Evolutionary conservation across 2,797 vertebrate species (phyloP).

Genomic region (Gymnopithys bicolor): DNA sequence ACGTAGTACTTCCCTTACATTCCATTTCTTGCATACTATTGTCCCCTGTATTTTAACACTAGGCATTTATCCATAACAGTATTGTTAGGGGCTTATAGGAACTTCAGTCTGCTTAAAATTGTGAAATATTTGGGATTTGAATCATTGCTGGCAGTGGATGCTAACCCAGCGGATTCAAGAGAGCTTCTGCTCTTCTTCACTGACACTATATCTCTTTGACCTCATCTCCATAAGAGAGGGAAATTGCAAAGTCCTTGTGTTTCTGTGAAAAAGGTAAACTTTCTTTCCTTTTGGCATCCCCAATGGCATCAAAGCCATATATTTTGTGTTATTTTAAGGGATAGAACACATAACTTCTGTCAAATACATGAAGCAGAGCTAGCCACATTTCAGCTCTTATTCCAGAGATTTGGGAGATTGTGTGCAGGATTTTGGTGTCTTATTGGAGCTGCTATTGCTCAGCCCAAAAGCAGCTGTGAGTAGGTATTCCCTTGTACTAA

Average conservation of each 20-base stretch:
- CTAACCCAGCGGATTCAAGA: neutral
- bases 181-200: constrained; percentile 43
- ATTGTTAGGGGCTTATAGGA: constrained; percentile 6
- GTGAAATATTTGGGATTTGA: constrained; percentile 48
- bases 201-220: neutral
- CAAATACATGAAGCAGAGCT: neutral
- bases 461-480: neutral
- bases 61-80: neutral
- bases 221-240: neutral
- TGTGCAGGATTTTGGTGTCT: neutral
- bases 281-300: neutral
- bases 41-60: neutral
- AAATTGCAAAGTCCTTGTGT: neutral
- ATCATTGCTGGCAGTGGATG: constrained; percentile 14
- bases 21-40: neutral
- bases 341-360: neutral
- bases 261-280: neutral
- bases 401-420: neutral
- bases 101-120: neutral
- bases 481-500: neutral
- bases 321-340: neutral
- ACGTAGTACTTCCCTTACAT: neutral
- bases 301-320: neutral
- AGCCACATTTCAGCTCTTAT: neutral
- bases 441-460: neutral